phyloP scores from a whole-genome alignment of 2,888 invertebrate genomes.

The Hirtodrosophila confusa region DNA sequence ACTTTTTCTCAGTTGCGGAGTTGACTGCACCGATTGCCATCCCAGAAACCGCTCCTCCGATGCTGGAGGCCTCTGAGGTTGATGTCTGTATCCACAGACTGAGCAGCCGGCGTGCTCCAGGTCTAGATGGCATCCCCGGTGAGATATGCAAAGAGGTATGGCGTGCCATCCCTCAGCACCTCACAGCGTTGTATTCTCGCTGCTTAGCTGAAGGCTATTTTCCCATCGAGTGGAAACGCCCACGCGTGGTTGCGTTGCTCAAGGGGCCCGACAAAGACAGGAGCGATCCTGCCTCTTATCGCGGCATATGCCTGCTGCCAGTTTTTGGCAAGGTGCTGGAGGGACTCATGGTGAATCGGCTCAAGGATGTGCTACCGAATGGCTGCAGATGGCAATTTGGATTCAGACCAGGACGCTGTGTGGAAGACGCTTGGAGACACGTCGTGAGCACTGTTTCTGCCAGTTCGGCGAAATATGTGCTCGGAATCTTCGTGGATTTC shows the following conservation, averaged over 20 bases:
- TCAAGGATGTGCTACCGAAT: slow-evolving; percentile 6
- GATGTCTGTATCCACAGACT: slow-evolving; percentile 13
- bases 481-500: slow-evolving; percentile 31
- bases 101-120: slow-evolving; percentile 29
- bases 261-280: too few relatives aligned
- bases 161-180: too few relatives aligned
- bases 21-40: slow-evolving; percentile 8
- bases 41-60: neutral
- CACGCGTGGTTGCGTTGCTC: too few relatives aligned
- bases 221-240: too few relatives aligned
- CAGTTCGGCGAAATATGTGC: slow-evolving; percentile 17
- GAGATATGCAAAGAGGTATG: slow-evolving; percentile 22
- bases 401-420: slow-evolving; percentile 24
- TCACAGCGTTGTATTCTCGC: slow-evolving; percentile 11
- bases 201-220: slow-evolving; percentile 2
- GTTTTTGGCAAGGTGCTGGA: slow-evolving; percentile 34
- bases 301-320: slow-evolving; percentile 25
- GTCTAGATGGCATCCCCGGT: slow-evolving; percentile 25
- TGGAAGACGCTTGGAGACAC: slow-evolving; percentile 32
- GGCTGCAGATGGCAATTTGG: slow-evolving; percentile 32
- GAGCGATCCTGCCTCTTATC: too few relatives aligned
- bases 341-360: too few relatives aligned
- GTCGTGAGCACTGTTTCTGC: slow-evolving; percentile 7
- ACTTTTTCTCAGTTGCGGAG: slow-evolving; percentile 21
- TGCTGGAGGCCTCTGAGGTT: slow-evolving; percentile 10